These are phyloP conservation scores for Suricata suricatta DNA, from an alignment of 2,113 vertebrate genomes.

Conservation along the genomic window DNA sequence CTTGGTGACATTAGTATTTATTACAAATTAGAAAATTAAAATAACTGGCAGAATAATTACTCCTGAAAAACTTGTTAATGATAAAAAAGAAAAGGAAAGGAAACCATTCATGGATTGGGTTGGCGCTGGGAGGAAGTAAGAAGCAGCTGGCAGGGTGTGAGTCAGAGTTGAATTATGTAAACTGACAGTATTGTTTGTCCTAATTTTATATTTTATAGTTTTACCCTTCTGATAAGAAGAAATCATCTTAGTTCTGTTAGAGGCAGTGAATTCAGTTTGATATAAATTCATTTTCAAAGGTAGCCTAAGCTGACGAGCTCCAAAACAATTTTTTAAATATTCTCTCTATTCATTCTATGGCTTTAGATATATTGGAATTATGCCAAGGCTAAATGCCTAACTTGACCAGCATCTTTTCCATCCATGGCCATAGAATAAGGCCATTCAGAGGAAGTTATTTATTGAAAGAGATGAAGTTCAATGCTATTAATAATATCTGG, in stretches of 20 bases:
- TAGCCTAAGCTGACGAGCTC: neutral
- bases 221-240: neutral
- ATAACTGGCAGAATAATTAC: neutral
- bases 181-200: neutral
- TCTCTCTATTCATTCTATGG: neutral
- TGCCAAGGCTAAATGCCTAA: neutral
- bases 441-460: neutral
- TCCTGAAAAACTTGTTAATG: neutral
- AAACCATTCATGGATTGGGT: neutral
- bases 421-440: neutral
- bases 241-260: neutral
- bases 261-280: neutral
- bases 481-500: neutral
- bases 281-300: conserved; percentile 5
- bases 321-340: neutral
- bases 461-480: conserved; percentile 11
- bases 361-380: neutral
- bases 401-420: neutral
- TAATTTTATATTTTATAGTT: neutral
- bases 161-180: neutral
- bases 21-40: conserved; percentile 7
- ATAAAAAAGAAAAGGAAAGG: neutral
- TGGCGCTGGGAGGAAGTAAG: neutral
- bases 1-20: neutral
- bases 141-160: neutral